These are phyloP conservation scores for Sebastes matsubarae DNA, from an alignment of 2,797 vertebrate genomes.

Conservation along the genomic window DNA sequence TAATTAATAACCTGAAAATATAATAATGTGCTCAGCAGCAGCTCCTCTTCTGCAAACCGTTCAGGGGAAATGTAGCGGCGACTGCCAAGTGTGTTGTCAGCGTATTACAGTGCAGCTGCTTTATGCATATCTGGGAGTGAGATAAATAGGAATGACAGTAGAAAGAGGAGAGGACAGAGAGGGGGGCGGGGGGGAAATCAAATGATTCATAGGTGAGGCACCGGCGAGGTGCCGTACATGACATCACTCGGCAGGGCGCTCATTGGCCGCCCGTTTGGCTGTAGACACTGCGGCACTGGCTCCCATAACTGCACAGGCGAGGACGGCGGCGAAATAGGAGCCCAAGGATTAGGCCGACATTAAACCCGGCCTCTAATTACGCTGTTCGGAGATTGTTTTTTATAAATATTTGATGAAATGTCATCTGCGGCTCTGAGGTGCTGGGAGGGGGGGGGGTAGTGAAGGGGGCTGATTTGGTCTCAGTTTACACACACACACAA, in stretches of 20 bases:
- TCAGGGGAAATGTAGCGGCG: conserved; percentile 23
- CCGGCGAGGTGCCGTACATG: conserved; percentile 33
- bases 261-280: conserved; percentile 28
- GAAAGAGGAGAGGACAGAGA: conserved; percentile 9
- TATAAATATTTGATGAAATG: conserved; percentile 90
- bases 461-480: background rate
- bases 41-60: conserved; percentile 55
- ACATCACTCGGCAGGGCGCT: conserved; percentile 45
- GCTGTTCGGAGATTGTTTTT: conserved; percentile 81
- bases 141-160: conserved; percentile 56
- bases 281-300: conserved; percentile 57
- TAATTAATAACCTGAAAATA: conserved; percentile 84
- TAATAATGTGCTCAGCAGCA: conserved; percentile 66
- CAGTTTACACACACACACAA: conserved; percentile 1
- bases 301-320: conserved; percentile 42
- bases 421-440: conserved; percentile 76
- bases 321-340: conserved; percentile 62
- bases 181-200: conserved; percentile 16
- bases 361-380: conserved; percentile 82
- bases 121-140: conserved; percentile 28
- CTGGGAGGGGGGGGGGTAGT: background rate
- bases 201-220: conserved; percentile 55
- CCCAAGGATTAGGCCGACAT: conserved; percentile 73
- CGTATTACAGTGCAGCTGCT: conserved; percentile 47
- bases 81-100: conserved; percentile 54